Conservation (phyloP, 2,797 vertebrate species). For the Psittacula derbiana region DNA sequence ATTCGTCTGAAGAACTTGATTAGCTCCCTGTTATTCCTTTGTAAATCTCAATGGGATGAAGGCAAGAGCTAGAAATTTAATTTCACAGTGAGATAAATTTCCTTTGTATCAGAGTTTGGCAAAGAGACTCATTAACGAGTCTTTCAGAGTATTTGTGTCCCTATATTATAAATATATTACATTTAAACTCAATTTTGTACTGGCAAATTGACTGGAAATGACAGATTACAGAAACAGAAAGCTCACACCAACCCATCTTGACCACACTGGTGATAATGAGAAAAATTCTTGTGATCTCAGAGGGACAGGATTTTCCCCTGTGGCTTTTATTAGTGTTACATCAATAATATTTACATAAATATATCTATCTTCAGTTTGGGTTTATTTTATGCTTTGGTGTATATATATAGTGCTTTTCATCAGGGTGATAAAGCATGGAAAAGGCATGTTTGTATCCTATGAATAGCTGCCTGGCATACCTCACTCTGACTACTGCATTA, state of each 20-base stretch:
- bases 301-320: neutral
- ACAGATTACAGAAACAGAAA: neutral
- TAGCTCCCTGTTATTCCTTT: slow-evolving; percentile 6
- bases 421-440: neutral
- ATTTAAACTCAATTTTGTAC: slow-evolving; percentile 1
- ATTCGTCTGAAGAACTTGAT: slow-evolving; percentile 14
- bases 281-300: neutral
- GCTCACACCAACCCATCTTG: neutral
- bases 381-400: neutral
- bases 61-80: slow-evolving; percentile 22
- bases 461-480: neutral
- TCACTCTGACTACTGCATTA: neutral
- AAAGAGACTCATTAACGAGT: slow-evolving; percentile 3
- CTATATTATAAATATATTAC: neutral
- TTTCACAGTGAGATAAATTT: slow-evolving; percentile 26
- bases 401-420: neutral
- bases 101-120: neutral
- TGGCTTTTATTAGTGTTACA: neutral
- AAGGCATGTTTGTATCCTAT: neutral
- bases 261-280: neutral
- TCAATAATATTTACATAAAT: neutral
- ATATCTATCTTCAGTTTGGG: neutral
- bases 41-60: slow-evolving; percentile 17
- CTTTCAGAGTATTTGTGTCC: neutral
- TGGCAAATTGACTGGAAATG: neutral